Conservation (phyloP, 1,140 invertebrate genomes). For the Monomorium pharaonis region DNA sequence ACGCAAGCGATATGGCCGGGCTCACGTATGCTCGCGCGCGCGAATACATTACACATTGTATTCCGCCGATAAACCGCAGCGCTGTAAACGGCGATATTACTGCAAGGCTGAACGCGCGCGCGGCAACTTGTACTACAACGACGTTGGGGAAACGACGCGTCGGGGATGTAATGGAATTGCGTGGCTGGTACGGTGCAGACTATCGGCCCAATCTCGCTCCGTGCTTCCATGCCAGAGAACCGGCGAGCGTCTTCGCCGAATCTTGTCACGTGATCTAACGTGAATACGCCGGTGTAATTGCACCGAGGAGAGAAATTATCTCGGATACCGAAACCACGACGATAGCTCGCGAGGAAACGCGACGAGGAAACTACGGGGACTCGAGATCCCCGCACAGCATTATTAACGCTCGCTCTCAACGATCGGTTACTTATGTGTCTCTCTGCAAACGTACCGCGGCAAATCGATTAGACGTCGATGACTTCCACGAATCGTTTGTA, state of each 20-base stretch:
- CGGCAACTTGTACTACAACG: conserved; percentile 54
- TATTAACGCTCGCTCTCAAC: background rate
- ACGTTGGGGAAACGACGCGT: conserved; percentile 34
- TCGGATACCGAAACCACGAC: conserved; percentile 35
- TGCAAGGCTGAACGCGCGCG: background rate
- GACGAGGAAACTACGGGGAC: too few species aligned
- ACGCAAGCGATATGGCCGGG: conserved; percentile 39
- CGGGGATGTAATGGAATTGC: conserved; percentile 60
- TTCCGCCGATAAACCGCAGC: conserved; percentile 53
- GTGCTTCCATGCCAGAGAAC: background rate
- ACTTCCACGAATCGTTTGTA: conserved; percentile 3
- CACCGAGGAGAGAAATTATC: conserved; percentile 25
- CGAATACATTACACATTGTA: conserved; percentile 71
- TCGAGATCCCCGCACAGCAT: conserved; percentile 1
- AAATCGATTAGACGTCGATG: conserved; percentile 31
- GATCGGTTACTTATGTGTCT: background rate
- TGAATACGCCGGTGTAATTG: conserved; percentile 56
- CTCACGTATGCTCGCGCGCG: background rate
- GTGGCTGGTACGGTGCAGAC: conserved; percentile 18
- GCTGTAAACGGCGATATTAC: conserved; percentile 68
- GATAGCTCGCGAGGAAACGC: background rate
- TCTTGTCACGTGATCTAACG: conserved; percentile 34
- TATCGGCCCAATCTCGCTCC: conserved; percentile 57
- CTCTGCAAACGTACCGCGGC: background rate
- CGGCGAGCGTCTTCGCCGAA: background rate